Evolutionary conservation across 2,797 vertebrate species (phyloP).

Genomic region (Euphonia xanthogaster): DNA sequence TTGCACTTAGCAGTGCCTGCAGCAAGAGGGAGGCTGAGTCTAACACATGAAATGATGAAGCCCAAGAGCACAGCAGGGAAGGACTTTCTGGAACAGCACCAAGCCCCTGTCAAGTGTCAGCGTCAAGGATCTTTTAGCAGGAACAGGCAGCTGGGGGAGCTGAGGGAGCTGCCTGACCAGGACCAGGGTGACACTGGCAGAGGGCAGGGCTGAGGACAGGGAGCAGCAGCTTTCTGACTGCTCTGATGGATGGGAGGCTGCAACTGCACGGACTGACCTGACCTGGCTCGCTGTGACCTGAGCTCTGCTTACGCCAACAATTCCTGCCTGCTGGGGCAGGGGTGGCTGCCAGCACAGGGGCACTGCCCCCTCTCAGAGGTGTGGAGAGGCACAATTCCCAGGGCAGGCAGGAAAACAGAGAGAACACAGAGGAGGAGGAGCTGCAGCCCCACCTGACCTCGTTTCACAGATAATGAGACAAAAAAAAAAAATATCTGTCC

Average conservation of each 20-base stretch:
- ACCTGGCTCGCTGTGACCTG: fast-evolving
- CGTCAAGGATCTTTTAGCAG: neutral
- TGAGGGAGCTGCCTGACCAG: neutral
- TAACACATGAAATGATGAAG: neutral
- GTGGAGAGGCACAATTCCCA: fast-evolving
- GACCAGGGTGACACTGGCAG: neutral
- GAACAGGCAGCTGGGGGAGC: neutral
- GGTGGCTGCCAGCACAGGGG: neutral
- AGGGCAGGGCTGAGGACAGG: neutral
- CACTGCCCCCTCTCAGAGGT: neutral
- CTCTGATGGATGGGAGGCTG: neutral
- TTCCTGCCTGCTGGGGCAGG: neutral
- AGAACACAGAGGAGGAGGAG: neutral
- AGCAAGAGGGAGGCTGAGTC: neutral
- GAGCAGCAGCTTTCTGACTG: neutral
- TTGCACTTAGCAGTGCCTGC: neutral
- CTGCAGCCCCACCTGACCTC: neutral
- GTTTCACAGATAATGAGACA: neutral
- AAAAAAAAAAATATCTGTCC: neutral
- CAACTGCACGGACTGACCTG: fast-evolving
- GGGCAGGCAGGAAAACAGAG: neutral
- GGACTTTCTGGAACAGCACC: neutral
- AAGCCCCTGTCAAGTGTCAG: neutral
- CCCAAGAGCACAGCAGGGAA: constrained; percentile 3
- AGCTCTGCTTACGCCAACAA: neutral